These are phyloP conservation scores for Cataglyphis altisquamis DNA, from an alignment of 2,888 invertebrate species.

Conservation along the genomic window DNA sequence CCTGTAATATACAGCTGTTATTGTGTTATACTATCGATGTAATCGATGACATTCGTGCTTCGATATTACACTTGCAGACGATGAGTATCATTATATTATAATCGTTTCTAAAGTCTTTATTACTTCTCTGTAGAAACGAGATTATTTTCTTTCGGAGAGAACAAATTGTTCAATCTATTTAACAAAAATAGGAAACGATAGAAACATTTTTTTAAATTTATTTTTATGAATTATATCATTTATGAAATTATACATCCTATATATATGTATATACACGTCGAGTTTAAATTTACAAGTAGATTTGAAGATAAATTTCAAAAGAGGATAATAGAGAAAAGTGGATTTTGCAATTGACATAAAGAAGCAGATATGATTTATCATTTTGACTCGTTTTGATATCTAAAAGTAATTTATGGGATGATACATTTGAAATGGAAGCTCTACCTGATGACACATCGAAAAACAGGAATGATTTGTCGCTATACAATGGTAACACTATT, in stretches of 20 bases:
- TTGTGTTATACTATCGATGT: conserved; percentile 28
- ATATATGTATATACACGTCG: background rate
- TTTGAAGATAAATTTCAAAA: background rate
- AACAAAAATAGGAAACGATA: background rate
- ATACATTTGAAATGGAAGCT: conserved; percentile 50
- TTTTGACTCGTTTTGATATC: conserved; percentile 1
- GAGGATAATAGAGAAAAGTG: background rate
- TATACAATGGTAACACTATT: conserved; percentile 56
- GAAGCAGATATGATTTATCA: background rate
- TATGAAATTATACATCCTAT: background rate
- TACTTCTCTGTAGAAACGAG: background rate
- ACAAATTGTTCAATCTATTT: background rate
- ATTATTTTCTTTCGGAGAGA: background rate
- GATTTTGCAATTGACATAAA: background rate
- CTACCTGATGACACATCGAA: conserved; percentile 33
- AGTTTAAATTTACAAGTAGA: background rate
- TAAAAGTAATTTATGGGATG: conserved; percentile 30
- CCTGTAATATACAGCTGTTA: conserved; percentile 28
- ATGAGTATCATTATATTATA: background rate
- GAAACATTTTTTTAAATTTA: background rate
- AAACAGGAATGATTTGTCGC: conserved; percentile 65
- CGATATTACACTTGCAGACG: background rate
- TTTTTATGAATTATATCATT: background rate
- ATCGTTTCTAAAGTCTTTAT: conserved; percentile 1
- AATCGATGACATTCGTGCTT: conserved; percentile 1